Evolutionary conservation across 2,797 vertebrate genomes (phyloP).

Genomic region (Vipera ursinii): DNA sequence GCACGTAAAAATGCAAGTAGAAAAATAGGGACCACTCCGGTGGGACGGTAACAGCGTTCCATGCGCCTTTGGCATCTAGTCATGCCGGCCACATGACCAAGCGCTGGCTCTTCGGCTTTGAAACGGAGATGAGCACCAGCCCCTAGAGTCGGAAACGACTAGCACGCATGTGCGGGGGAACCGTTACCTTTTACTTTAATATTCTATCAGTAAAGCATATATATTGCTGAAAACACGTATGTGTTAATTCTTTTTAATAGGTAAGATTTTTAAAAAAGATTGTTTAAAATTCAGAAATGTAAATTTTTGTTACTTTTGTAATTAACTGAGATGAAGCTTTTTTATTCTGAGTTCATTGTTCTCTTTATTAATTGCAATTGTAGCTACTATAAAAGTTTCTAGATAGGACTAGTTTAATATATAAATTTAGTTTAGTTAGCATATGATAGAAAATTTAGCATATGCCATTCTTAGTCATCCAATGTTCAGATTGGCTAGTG

Average conservation of each 20-base stretch:
- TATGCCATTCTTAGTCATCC: slow-evolving; percentile 30
- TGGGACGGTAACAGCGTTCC: too few relatives aligned
- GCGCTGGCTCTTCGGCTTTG: too few relatives aligned
- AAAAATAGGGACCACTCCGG: too few relatives aligned
- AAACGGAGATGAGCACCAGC: too few relatives aligned
- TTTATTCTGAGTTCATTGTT: not conserved
- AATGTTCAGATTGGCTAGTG: not conserved
- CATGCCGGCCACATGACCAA: too few relatives aligned
- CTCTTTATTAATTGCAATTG: not conserved
- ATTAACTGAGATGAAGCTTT: not conserved
- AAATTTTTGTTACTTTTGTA: not conserved
- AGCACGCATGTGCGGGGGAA: too few relatives aligned
- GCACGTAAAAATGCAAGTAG: too few relatives aligned
- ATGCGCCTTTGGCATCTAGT: too few relatives aligned
- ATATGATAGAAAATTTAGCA: not conserved
- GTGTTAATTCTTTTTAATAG: not conserved
- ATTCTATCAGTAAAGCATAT: not conserved
- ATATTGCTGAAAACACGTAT: not conserved
- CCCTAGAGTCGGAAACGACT: too few relatives aligned
- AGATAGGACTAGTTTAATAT: not conserved
- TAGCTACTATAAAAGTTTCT: not conserved
- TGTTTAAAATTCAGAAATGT: not conserved
- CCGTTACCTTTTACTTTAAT: not conserved
- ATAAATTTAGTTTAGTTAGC: not conserved
- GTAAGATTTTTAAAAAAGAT: not conserved